Evolutionary conservation across 2,888 invertebrate species (phyloP).

Genomic region (Melolontha melolontha): DNA sequence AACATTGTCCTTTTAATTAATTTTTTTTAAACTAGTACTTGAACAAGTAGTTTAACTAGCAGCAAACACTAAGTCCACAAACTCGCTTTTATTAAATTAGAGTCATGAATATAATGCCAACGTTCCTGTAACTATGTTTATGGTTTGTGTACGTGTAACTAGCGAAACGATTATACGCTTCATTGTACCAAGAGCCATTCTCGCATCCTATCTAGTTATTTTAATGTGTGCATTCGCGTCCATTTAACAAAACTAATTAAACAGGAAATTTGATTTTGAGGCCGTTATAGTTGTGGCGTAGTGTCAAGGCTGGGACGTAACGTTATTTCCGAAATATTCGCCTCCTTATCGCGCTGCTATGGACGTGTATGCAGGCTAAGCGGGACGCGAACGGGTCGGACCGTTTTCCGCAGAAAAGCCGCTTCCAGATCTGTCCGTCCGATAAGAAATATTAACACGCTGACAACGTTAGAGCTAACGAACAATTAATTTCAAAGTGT

Average conservation of each 20-base stretch:
- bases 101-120: no score
- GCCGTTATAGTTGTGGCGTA: background rate
- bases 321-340: background rate
- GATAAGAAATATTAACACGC: conserved; percentile 15
- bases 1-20: no score
- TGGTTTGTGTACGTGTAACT: no score
- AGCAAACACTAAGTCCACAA: no score
- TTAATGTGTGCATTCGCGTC: conserved; percentile 2
- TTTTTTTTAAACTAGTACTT: no score
- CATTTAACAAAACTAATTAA: conserved; percentile 33
- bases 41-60: no score
- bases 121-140: no score
- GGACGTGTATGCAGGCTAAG: background rate
- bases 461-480: conserved; percentile 13
- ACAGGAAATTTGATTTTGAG: conserved; percentile 36
- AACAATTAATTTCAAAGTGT: conserved; percentile 15
- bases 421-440: background rate
- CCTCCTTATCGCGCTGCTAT: background rate
- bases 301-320: background rate
- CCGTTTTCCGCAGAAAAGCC: background rate
- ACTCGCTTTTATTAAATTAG: no score
- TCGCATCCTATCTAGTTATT: background rate
- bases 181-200: no score
- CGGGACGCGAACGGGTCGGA: background rate
- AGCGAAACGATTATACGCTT: no score